phyloP scores from a whole-genome alignment of 2,888 invertebrate species.

The Rotaria socialis region DNA sequence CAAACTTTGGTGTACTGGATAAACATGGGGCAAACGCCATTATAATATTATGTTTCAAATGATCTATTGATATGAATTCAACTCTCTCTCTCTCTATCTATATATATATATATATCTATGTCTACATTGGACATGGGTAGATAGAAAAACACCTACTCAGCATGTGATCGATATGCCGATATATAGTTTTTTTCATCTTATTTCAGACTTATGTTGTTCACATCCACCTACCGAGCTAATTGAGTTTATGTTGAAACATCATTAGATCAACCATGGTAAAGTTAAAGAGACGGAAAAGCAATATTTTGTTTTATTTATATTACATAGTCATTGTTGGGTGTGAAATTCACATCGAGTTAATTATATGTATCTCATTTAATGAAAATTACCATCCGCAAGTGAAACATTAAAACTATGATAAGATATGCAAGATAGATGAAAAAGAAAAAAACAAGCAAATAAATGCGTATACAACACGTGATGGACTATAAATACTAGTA shows the following conservation, averaged over 20 bases:
- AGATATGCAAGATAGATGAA: neutral
- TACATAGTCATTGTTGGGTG: neutral
- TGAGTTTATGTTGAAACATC: neutral
- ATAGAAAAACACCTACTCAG: neutral
- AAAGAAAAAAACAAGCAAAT: neutral
- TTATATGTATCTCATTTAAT: neutral
- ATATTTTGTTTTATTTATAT: neutral
- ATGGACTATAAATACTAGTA: neutral
- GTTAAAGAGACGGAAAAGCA: neutral
- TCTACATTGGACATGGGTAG: neutral
- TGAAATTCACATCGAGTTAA: conserved; percentile 20
- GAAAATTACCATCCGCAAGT: neutral
- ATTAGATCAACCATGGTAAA: conserved; percentile 17
- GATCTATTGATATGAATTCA: neutral
- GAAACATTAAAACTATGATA: neutral
- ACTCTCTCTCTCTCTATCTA: neutral
- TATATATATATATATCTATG: neutral
- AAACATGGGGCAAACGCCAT: neutral
- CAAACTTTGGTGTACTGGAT: conserved; percentile 1
- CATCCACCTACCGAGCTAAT: conserved; percentile 19
- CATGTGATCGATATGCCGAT: conserved; percentile 14
- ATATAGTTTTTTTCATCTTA: neutral
- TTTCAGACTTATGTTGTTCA: neutral
- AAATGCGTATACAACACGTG: neutral
- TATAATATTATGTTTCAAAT: neutral